These are phyloP conservation scores for Drosophila nasuta DNA, from an alignment of 1,140 invertebrate species.

Conservation along the genomic window DNA sequence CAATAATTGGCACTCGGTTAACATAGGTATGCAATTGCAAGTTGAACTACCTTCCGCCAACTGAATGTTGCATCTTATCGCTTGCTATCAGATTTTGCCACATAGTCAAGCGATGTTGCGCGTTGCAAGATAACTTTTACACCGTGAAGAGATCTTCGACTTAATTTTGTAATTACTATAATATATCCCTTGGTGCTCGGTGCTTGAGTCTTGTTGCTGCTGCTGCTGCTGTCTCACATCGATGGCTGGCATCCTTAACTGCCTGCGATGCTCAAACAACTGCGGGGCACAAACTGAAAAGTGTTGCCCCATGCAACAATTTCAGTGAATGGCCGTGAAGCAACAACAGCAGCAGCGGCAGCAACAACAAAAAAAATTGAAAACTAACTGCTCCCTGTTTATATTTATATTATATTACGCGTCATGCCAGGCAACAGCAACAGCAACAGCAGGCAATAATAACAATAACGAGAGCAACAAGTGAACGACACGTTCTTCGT, in stretches of 20 bases:
- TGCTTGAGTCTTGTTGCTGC: constrained; percentile 22
- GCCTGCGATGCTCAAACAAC: constrained; percentile 72
- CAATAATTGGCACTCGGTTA: constrained; percentile 7
- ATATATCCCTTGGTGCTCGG: constrained; percentile 55
- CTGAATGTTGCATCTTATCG: constrained; percentile 34
- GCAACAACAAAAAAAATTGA: constrained; percentile 59
- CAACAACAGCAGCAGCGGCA: background rate
- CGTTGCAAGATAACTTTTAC: constrained; percentile 28
- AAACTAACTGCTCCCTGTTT: constrained; percentile 77
- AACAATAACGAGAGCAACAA: constrained; percentile 27
- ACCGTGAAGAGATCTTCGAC: constrained; percentile 35
- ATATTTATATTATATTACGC: constrained; percentile 70
- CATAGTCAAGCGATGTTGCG: constrained; percentile 47
- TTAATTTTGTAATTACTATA: constrained; percentile 81
- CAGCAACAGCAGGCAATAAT: background rate
- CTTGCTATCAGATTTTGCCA: constrained; percentile 48
- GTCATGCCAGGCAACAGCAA: constrained; percentile 48
- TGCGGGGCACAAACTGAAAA: constrained; percentile 57
- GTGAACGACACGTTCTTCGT: constrained; percentile 34
- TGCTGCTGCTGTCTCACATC: constrained; percentile 50
- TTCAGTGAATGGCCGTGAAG: constrained; percentile 24
- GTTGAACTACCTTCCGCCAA: background rate
- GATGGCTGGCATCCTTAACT: constrained; percentile 71
- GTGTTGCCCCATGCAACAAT: constrained; percentile 36
- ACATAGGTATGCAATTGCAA: background rate